A percentile compares a stretch with the other conserved stretches of the same genome.
These are phyloP conservation scores for Stegana nigrithorax DNA, from an alignment of 2,888 invertebrate genomes.

Conservation along the genomic window DNA sequence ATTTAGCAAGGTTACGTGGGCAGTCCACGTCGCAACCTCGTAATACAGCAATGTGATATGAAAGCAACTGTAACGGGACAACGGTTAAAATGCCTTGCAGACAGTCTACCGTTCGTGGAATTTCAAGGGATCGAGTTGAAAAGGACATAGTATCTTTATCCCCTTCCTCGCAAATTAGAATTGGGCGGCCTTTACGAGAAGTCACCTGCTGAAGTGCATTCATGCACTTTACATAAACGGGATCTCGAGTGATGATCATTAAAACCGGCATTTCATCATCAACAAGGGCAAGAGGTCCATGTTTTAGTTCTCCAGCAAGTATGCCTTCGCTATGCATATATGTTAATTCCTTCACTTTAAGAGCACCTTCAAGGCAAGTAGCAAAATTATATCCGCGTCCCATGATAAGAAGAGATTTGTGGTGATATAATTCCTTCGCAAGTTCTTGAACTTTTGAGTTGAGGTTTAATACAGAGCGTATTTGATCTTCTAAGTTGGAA, in stretches of 20 bases:
- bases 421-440: slow-evolving; percentile 92
- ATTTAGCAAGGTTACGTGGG: slow-evolving; percentile 97
- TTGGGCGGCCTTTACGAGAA: slow-evolving; percentile 90
- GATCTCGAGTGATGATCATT: slow-evolving; percentile 97
- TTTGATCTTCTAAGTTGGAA: slow-evolving; percentile 84
- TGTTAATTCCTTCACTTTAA: slow-evolving; percentile 98
- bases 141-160: slow-evolving; percentile 86
- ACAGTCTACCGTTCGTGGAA: slow-evolving; percentile 96
- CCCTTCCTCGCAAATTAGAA: slow-evolving; percentile 92
- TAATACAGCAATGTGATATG: slow-evolving; percentile 96
- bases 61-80: slow-evolving; percentile 97
- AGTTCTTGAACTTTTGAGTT: slow-evolving; percentile 88
- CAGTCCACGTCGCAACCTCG: slow-evolving; percentile 97
- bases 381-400: slow-evolving; percentile 98
- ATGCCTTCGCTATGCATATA: slow-evolving; percentile 99
- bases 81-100: slow-evolving; percentile 93
- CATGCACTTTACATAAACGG: slow-evolving; percentile 96
- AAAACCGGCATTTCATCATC: slow-evolving; percentile 98
- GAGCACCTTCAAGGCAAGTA: slow-evolving; percentile 95
- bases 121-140: slow-evolving; percentile 82
- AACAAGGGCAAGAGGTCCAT: slow-evolving; percentile 96
- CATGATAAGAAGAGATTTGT: slow-evolving; percentile 96
- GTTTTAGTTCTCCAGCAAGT: slow-evolving; percentile 98
- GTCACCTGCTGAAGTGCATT: slow-evolving; percentile 97
- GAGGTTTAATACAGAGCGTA: slow-evolving; percentile 86